A percentile compares a stretch with the other conserved stretches of the same genome.
phyloP scores from a whole-genome alignment of 35 echinoderm and acorn worm genomes.

The Apostichopus californicus region DNA sequence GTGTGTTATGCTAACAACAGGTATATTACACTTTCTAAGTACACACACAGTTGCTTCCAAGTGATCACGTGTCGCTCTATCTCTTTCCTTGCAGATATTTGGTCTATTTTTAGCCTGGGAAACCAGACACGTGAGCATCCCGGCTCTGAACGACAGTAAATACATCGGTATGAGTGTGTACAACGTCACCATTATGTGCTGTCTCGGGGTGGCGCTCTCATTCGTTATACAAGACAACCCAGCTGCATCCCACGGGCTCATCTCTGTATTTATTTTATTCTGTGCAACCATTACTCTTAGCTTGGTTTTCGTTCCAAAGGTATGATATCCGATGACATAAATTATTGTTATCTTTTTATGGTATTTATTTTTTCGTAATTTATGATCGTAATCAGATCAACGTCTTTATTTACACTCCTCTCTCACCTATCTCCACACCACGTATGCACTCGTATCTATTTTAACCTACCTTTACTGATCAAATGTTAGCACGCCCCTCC shows the following conservation, averaged over 20 bases:
- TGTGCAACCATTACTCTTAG: constrained; percentile 91
- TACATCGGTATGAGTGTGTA: constrained; percentile 99
- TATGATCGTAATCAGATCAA: too few species aligned
- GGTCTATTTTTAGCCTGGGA: constrained; percentile 98
- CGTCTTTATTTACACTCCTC: too few species aligned
- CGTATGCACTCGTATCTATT: too few species aligned
- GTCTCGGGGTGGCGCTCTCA: constrained; percentile 79
- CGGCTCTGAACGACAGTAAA: constrained; percentile 99
- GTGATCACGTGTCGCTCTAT: not conserved
- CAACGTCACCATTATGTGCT: constrained; percentile 92
- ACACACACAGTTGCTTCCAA: too few species aligned
- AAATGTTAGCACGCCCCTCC: too few species aligned
- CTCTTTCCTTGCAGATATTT: constrained; percentile 71
- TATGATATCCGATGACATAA: not conserved
- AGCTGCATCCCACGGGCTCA: constrained; percentile 80
- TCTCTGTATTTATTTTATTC: constrained; percentile 95
- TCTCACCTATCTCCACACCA: too few species aligned
- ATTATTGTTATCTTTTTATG: too few species aligned
- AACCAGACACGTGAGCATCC: constrained; percentile 95
- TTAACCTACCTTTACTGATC: too few species aligned
- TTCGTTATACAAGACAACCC: constrained; percentile 89
- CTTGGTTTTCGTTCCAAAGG: constrained; percentile 98
- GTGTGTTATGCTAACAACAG: too few species aligned
- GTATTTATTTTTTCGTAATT: too few species aligned
- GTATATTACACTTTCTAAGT: too few species aligned